Percentiles rank a stretch among this genome's conserved stretches.
Conservation (phyloP, 2,113 vertebrate genomes). For the Cynopterus brachyotis region DNA sequence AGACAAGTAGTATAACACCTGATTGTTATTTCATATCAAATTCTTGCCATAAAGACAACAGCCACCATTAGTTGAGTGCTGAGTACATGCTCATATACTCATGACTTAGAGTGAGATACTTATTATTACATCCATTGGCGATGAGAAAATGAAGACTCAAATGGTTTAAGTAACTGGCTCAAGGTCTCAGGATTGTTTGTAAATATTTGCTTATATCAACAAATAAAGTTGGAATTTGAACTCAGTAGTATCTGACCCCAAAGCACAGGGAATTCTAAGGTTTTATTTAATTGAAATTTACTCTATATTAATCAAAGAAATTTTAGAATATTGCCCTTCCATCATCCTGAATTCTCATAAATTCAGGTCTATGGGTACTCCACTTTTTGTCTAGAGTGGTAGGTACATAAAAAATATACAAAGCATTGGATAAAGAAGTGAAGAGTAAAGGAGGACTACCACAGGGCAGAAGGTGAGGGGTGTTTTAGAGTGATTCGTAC, state of each 20-base stretch:
- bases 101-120: neutral
- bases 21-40: neutral
- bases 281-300: conserved; percentile 22
- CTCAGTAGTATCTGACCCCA: neutral
- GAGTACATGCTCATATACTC: neutral
- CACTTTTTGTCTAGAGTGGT: neutral
- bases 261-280: neutral
- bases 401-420: neutral
- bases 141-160: neutral
- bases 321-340: neutral
- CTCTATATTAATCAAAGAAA: neutral
- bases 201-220: conserved; percentile 25
- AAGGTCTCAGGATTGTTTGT: neutral
- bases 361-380: neutral
- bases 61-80: neutral
- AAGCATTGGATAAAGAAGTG: neutral
- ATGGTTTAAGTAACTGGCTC: neutral
- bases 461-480: neutral
- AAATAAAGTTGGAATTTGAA: conserved; percentile 1
- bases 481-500: neutral
- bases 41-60: neutral
- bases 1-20: neutral
- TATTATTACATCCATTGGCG: neutral
- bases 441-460: neutral
- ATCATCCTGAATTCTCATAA: neutral